phyloP scores from a whole-genome alignment of 2,888 invertebrate genomes.

The Galeruca laticollis region DNA sequence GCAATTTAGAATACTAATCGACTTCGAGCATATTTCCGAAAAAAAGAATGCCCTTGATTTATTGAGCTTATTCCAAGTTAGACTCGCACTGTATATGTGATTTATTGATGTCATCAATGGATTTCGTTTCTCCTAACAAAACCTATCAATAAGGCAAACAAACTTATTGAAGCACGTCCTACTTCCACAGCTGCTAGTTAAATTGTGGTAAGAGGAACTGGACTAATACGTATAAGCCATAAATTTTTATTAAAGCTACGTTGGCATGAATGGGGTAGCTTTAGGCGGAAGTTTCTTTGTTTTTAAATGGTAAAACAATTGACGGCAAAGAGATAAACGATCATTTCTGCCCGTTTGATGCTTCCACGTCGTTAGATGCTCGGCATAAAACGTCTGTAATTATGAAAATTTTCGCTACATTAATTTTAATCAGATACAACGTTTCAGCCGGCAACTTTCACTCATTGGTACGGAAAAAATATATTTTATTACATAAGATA shows the following conservation, averaged over 20 bases:
- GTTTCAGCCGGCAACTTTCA: background rate
- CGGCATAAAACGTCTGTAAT: slow-evolving; percentile 30
- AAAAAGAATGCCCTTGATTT: no score
- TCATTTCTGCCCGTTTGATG: slow-evolving; percentile 22
- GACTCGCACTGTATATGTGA: no score
- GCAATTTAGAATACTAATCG: no score
- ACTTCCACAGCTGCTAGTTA: no score
- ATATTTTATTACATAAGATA: background rate
- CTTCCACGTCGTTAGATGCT: slow-evolving; percentile 26
- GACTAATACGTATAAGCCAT: slow-evolving; percentile 37
- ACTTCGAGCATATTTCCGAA: no score
- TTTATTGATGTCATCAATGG: no score
- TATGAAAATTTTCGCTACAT: slow-evolving; percentile 36
- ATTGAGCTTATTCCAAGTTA: no score
- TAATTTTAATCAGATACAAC: slow-evolving; percentile 36
- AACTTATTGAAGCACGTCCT: no score
- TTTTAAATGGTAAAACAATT: slow-evolving; percentile 45
- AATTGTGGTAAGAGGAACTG: background rate
- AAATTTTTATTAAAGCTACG: slow-evolving; percentile 48
- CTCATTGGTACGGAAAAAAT: slow-evolving; percentile 25
- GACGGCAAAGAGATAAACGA: slow-evolving; percentile 43
- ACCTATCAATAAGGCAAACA: no score
- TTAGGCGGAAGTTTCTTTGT: slow-evolving; percentile 43
- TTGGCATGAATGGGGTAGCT: slow-evolving; percentile 22
- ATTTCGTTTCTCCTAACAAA: no score